These are phyloP conservation scores for Patiria pectinifera DNA, from an alignment of 53 echinoderm and acorn worm species.

Conservation along the genomic window DNA sequence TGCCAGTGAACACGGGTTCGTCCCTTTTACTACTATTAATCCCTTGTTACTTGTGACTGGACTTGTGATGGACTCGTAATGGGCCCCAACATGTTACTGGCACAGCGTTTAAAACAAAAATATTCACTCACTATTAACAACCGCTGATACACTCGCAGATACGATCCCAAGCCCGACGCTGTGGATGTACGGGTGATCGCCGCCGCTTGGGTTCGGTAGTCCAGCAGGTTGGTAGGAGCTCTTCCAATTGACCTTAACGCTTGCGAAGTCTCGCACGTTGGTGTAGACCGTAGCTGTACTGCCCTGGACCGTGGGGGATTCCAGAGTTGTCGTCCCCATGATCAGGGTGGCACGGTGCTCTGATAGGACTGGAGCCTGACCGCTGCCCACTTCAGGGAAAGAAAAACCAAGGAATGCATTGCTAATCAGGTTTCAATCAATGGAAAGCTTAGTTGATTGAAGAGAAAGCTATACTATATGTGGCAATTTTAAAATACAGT, in stretches of 20 bases:
- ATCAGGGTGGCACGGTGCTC: constrained; percentile 27
- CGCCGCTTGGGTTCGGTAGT: background rate
- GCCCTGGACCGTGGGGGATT: constrained; percentile 22
- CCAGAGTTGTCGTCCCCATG: constrained; percentile 34
- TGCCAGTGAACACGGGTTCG: no score
- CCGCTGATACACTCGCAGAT: background rate
- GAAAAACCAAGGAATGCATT: background rate
- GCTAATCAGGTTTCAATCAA: no score
- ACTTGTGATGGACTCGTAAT: no score
- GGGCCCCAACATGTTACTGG: no score
- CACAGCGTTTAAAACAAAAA: no score
- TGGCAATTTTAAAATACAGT: no score
- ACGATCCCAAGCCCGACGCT: constrained; percentile 14
- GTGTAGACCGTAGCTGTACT: constrained; percentile 50
- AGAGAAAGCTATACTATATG: no score
- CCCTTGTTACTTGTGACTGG: no score
- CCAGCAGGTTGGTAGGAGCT: constrained; percentile 11
- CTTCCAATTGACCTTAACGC: constrained; percentile 21
- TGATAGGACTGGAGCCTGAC: background rate
- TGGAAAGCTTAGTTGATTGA: no score
- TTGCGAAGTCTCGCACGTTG: constrained; percentile 5
- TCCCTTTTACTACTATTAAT: no score
- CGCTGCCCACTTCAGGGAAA: background rate
- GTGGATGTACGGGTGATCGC: background rate
- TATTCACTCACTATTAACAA: constrained; percentile 23